Percentiles rank a stretch among this genome's conserved stretches.
Evolutionary conservation across 1,140 invertebrate genomes (phyloP).

Genomic region (Heliothis subflexa): DNA sequence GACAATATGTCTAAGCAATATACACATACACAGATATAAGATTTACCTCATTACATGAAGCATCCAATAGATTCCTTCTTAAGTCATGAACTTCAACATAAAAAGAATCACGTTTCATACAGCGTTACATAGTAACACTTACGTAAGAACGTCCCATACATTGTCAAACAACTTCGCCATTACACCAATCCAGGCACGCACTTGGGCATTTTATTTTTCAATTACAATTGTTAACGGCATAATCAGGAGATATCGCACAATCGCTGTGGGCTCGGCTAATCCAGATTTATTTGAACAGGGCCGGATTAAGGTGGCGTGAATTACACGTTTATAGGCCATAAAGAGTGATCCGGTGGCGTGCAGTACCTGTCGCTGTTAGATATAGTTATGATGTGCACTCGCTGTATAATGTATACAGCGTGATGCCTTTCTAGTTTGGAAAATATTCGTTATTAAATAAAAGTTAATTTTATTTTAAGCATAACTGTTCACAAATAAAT

Average conservation of each 20-base stretch:
- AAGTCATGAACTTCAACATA: not conserved
- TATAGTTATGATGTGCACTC: constrained; percentile 81
- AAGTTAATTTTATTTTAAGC: not conserved
- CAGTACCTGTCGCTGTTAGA: constrained; percentile 70
- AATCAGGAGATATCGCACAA: constrained; percentile 80
- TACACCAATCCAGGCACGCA: constrained; percentile 54
- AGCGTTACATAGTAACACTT: constrained; percentile 3
- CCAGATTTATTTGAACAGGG: constrained; percentile 82
- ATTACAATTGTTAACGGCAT: constrained; percentile 85
- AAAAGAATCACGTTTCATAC: not conserved
- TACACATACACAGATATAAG: too few relatives aligned
- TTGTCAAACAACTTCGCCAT: constrained; percentile 44
- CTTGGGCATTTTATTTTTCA: constrained; percentile 80
- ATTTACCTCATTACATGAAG: constrained; percentile 2
- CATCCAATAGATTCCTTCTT: not conserved
- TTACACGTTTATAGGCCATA: constrained; percentile 86
- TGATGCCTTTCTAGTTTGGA: constrained; percentile 13
- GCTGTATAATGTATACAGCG: constrained; percentile 56
- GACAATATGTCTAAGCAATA: not conserved
- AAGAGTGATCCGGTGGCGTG: constrained; percentile 84
- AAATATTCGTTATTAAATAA: not conserved
- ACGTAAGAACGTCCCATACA: constrained; percentile 29
- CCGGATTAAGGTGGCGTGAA: constrained; percentile 85
- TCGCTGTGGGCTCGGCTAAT: constrained; percentile 79
- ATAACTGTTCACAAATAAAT: not conserved